phyloP scores from a whole-genome alignment of 2,113 vertebrate species.

The Tenrec ecaudatus region DNA sequence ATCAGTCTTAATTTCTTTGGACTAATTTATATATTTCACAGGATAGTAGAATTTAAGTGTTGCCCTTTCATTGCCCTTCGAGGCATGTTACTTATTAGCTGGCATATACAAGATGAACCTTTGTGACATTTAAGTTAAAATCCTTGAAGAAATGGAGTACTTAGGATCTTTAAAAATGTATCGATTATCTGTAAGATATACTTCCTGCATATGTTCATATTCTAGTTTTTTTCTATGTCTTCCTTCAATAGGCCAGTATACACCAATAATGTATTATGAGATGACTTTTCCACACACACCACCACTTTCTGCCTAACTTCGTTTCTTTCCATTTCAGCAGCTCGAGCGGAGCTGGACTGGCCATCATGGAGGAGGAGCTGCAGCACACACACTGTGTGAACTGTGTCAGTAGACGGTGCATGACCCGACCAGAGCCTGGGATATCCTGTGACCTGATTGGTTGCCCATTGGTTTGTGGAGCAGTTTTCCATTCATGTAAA shows the following conservation, averaged over 20 bases:
- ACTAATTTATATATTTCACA: not conserved
- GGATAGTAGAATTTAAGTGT: slow-evolving; percentile 41
- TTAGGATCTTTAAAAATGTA: slow-evolving; percentile 38
- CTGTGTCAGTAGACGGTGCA: slow-evolving; percentile 95
- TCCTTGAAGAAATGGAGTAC: slow-evolving; percentile 19
- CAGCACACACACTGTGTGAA: slow-evolving; percentile 94
- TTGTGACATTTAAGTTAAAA: not conserved
- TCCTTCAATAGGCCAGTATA: not conserved
- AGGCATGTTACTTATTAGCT: not conserved
- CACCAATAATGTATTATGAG: slow-evolving; percentile 32
- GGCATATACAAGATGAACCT: not conserved
- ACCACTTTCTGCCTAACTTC: slow-evolving; percentile 52
- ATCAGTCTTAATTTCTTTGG: slow-evolving; percentile 10
- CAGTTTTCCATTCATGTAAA: slow-evolving; percentile 97
- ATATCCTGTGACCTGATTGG: slow-evolving; percentile 93
- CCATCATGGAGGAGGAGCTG: slow-evolving; percentile 89
- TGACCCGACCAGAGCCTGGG: slow-evolving; percentile 91
- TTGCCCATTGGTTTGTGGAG: slow-evolving; percentile 95
- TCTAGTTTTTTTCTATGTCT: not conserved
- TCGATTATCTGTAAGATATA: slow-evolving; percentile 39
- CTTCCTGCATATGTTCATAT: not conserved
- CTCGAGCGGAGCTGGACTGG: slow-evolving; percentile 81
- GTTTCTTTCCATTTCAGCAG: slow-evolving; percentile 66
- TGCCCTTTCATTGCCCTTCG: not conserved
- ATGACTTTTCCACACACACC: not conserved